phyloP scores from a whole-genome alignment of 2,113 vertebrate genomes.

The Scytalopus superciliaris region DNA sequence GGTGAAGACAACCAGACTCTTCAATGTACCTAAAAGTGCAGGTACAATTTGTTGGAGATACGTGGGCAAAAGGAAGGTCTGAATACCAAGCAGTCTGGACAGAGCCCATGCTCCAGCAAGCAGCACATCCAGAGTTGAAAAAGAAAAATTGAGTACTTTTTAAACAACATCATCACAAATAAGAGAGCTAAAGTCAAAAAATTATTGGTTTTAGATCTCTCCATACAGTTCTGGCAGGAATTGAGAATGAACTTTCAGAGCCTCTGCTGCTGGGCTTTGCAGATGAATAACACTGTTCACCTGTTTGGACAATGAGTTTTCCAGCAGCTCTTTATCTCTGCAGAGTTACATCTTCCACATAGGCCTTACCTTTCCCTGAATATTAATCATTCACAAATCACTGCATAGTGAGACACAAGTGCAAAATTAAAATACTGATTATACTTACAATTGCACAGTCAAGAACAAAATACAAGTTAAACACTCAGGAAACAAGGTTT shows the following conservation, averaged over 20 bases:
- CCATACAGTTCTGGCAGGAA: not conserved
- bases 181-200: not conserved
- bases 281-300: not conserved
- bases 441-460: not conserved
- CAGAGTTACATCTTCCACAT: not conserved
- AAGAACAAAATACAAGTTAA: not conserved
- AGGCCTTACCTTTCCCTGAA: not conserved
- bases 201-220: not conserved
- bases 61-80: not conserved
- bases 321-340: not conserved
- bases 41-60: not conserved
- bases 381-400: not conserved
- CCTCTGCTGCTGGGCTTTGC: not conserved
- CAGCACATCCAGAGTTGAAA: not conserved
- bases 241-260: not conserved
- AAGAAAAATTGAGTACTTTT: not conserved
- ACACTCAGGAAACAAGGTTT: not conserved
- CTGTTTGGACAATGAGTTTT: not conserved
- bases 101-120: not conserved
- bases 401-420: not conserved
- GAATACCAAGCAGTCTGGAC: not conserved
- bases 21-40: not conserved
- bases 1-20: not conserved
- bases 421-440: not conserved
- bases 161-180: not conserved